A percentile compares a stretch with the other conserved stretches of the same genome.
Evolutionary conservation across 2,888 invertebrate genomes (phyloP).

Genomic region (Drosophila kanekoi): DNA sequence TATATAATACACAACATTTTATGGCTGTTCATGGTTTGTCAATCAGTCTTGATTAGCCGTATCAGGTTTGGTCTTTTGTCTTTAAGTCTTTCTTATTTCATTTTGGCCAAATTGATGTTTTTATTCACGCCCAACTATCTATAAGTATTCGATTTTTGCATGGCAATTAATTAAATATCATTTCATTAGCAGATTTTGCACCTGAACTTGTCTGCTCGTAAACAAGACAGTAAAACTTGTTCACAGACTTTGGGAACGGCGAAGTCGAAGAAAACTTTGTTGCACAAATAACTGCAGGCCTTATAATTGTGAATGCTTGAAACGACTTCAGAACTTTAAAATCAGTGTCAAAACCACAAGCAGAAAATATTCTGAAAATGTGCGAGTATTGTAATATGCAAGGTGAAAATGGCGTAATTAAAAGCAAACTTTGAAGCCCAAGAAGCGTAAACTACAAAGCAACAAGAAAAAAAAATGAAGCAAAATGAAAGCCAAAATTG

Average conservation of each 20-base stretch:
- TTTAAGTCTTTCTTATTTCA: too few species aligned
- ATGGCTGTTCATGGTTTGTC: slow-evolving; percentile 27
- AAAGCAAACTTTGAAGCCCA: slow-evolving; percentile 39
- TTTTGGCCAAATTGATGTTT: slow-evolving; percentile 11
- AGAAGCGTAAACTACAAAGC: slow-evolving; percentile 14
- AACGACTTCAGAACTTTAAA: slow-evolving; percentile 5
- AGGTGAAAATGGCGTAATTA: slow-evolving; percentile 42
- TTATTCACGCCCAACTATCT: slow-evolving; percentile 14
- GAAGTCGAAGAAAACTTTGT: neutral
- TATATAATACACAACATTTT: slow-evolving; percentile 24
- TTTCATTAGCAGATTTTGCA: slow-evolving; percentile 28
- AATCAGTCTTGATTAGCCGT: slow-evolving; percentile 50
- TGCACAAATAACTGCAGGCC: neutral
- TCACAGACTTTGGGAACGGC: neutral
- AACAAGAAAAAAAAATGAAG: slow-evolving; percentile 4
- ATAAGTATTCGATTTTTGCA: slow-evolving; percentile 5
- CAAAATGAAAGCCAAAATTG: slow-evolving; percentile 23
- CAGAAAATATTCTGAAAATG: slow-evolving; percentile 12
- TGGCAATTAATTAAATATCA: slow-evolving; percentile 27
- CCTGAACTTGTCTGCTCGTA: slow-evolving; percentile 6
- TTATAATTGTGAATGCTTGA: slow-evolving; percentile 12
- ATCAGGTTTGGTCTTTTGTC: slow-evolving; percentile 13
- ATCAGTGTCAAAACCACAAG: slow-evolving; percentile 20
- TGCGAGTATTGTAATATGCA: slow-evolving; percentile 14
- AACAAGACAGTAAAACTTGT: slow-evolving; percentile 9